A percentile compares a stretch with the other conserved stretches of the same genome.
phyloP scores from a whole-genome alignment of 2,113 vertebrate species.

The Prochilodus magdalenae region DNA sequence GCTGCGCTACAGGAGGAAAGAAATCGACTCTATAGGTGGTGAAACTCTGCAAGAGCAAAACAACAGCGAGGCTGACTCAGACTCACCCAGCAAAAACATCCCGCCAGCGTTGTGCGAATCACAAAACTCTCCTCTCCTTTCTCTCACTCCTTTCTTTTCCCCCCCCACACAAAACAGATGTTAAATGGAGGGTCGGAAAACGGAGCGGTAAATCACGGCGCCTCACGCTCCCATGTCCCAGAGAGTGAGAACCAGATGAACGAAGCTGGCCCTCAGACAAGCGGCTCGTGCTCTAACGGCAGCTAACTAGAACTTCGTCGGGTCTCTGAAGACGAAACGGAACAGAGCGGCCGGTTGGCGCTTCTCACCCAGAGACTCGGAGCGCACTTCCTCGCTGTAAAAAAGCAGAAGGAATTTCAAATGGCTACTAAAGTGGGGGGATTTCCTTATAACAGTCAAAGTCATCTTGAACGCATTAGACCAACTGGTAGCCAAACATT shows the following conservation, averaged over 20 bases:
- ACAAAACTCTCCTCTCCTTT: background rate
- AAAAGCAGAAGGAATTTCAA: conserved; percentile 75
- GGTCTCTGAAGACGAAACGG: conserved; percentile 17
- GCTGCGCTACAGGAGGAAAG: conserved; percentile 32
- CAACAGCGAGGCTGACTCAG: conserved; percentile 30
- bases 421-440: conserved; percentile 78
- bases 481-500: conserved; percentile 79
- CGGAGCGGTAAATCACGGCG: conserved; percentile 14
- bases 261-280: conserved; percentile 13
- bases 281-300: conserved; percentile 11
- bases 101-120: conserved; percentile 49
- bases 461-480: conserved; percentile 84
- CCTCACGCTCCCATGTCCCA: conserved; percentile 5
- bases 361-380: conserved; percentile 72
- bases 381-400: conserved; percentile 75
- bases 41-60: conserved; percentile 41
- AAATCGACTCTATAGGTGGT: conserved; percentile 28
- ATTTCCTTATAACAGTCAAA: conserved; percentile 80
- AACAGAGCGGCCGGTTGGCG: conserved; percentile 11
- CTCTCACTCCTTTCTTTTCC: conserved; percentile 19
- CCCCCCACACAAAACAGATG: conserved; percentile 40
- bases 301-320: conserved; percentile 1
- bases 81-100: conserved; percentile 81
- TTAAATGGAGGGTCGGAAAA: conserved; percentile 31
- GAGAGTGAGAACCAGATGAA: background rate